Evolutionary conservation across 2,113 vertebrate genomes (phyloP), one percentile per base, ranked within the genome.

Genomic region (Setophaga kirtlandii): DNA sequence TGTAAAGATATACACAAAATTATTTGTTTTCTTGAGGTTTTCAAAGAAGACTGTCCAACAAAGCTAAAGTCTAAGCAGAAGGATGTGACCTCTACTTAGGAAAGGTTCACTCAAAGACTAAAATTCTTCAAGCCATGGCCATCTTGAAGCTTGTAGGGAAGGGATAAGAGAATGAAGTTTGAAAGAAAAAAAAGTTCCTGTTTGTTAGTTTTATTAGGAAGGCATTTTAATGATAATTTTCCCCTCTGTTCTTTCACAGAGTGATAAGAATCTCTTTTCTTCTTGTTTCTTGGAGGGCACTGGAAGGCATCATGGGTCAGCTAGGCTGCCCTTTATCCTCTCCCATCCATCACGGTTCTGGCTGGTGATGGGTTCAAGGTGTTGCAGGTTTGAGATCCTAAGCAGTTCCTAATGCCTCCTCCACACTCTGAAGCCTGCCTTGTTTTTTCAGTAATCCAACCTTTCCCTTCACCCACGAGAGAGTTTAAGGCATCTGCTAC

Each of bases 391-490:
- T 93, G 96, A 96, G 96, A 97, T 94, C 78, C 96, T 97, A 96
- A 97, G 92, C 94, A 97, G 93, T 90, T 94, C 93, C 89, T 96
- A 96, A 93, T 89, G 90, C 90, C 90, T 96, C 93, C 88, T 96
- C 95, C 94, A 93, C 95, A 93, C 88, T 85, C 89, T 84, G 96
- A 96, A 91, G 96, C 60, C 85, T 92, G 96, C 83, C 90, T 97
- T 97, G 97, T 97, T 97, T 96, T 97, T 96, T 97, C 96, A 96
- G 96, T 97, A 97, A 97, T 74, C 87, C 95, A 96, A 96, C 90
- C 93, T 96, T 94, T 92, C 89, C 84, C 94, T 95, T 93, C 94
- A 91, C 83, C 89, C 84, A 89, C 87, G 17, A 89, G 94, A 96
- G 94, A 83, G 91, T 95, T 97, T 95, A 96, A 97, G 92, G 93